Evolutionary conservation across 2,888 invertebrate species (phyloP).

Genomic region (Hedya salicella): DNA sequence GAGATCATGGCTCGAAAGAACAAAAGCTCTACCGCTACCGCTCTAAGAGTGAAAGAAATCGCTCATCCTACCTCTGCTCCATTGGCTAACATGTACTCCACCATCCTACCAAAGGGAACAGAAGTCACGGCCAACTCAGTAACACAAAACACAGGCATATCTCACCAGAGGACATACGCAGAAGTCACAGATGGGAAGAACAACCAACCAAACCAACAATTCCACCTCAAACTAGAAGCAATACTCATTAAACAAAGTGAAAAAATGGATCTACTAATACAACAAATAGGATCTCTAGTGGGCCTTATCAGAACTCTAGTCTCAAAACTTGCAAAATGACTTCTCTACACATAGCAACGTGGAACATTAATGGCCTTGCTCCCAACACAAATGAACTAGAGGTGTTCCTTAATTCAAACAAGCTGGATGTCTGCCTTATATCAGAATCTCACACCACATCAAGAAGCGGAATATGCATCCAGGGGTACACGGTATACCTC

Average conservation of each 20-base stretch:
- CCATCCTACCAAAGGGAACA: too few species aligned
- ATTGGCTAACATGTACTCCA: too few species aligned
- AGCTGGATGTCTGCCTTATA: conserved; percentile 45
- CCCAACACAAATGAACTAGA: conserved; percentile 45
- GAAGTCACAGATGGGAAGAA: too few species aligned
- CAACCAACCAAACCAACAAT: too few species aligned
- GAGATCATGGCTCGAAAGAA: conserved; percentile 14
- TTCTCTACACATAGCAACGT: conserved; percentile 41
- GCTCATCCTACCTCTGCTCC: too few species aligned
- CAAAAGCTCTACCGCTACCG: neutral
- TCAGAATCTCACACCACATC: conserved; percentile 45
- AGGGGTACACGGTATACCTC: conserved; percentile 43
- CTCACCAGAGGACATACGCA: too few species aligned
- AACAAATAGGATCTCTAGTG: conserved; percentile 34
- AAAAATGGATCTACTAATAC: conserved; percentile 11
- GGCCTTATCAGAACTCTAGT: conserved; percentile 43
- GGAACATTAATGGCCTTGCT: conserved; percentile 47
- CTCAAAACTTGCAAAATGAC: conserved; percentile 37
- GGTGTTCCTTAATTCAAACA: conserved; percentile 30
- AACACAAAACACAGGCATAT: too few species aligned
- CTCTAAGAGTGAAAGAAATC: too few species aligned
- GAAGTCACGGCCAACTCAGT: too few species aligned
- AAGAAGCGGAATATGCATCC: conserved; percentile 22
- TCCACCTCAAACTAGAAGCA: neutral
- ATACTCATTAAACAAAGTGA: conserved; percentile 1